These are phyloP conservation scores for Lymantria dispar DNA, from an alignment of 2,888 invertebrate species.

Conservation along the genomic window DNA sequence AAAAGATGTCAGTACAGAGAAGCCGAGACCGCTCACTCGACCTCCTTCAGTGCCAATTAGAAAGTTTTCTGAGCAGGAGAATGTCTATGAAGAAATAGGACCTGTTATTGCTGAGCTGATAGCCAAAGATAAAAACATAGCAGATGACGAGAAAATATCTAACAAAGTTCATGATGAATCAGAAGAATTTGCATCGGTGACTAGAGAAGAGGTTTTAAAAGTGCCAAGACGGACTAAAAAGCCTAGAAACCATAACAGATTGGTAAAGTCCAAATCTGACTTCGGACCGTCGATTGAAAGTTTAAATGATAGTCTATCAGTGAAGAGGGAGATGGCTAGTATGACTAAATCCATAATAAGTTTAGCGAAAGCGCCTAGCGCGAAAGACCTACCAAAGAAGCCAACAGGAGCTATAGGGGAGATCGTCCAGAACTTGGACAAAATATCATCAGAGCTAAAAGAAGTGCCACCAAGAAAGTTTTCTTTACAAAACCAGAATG, in stretches of 20 bases:
- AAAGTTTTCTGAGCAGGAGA: conserved; percentile 56
- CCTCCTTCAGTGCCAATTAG: conserved; percentile 25
- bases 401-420: conserved; percentile 41
- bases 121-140: conserved; percentile 53
- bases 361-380: conserved; percentile 66
- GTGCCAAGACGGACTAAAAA: conserved; percentile 68
- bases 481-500: conserved; percentile 58
- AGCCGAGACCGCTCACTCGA: conserved; percentile 37
- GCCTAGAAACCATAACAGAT: conserved; percentile 49
- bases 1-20: conserved; percentile 17
- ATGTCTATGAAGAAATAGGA: conserved; percentile 75
- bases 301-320: conserved; percentile 8
- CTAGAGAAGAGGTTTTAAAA: conserved; percentile 65
- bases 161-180: conserved; percentile 39
- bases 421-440: conserved; percentile 53
- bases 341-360: conserved; percentile 67
- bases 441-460: conserved; percentile 36
- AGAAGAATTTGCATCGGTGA: conserved; percentile 52
- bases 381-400: conserved; percentile 50
- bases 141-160: conserved; percentile 70
- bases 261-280: conserved; percentile 22
- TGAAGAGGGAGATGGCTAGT: conserved; percentile 46
- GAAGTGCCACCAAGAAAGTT: conserved; percentile 49
- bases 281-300: conserved; percentile 11
- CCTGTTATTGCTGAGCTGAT: conserved; percentile 29